phyloP scores from a whole-genome alignment of 2,113 vertebrate species.

The Albula glossodonta region DNA sequence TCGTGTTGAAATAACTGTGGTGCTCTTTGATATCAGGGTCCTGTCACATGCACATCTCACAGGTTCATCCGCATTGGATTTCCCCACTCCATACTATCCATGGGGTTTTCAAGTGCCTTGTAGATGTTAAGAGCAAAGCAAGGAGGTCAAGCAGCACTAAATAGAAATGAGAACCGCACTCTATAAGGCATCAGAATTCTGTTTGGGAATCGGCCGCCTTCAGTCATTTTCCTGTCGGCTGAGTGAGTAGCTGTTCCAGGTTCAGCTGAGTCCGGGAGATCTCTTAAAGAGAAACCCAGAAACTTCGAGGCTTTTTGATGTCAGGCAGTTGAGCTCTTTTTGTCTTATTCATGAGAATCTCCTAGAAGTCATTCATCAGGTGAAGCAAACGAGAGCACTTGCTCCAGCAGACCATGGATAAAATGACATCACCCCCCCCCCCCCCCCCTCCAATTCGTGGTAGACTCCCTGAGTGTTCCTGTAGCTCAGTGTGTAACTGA shows the following conservation, averaged over 20 bases:
- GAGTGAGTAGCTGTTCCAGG: not conserved
- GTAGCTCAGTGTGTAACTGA: too few species aligned
- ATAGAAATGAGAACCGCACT: not conserved
- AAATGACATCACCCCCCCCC: too few species aligned
- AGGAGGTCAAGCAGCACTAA: slow-evolving; percentile 13
- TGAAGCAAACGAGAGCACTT: too few species aligned
- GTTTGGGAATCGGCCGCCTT: not conserved
- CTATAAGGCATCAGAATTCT: not conserved
- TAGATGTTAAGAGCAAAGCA: slow-evolving; percentile 36
- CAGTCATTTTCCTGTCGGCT: not conserved
- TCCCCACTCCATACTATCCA: not conserved
- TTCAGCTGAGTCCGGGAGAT: not conserved
- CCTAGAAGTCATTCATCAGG: not conserved
- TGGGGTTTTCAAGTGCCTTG: not conserved
- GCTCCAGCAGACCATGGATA: too few species aligned
- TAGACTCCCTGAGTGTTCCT: too few species aligned
- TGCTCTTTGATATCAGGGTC: not conserved
- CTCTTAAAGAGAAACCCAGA: not conserved
- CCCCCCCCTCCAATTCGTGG: too few species aligned
- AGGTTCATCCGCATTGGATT: not conserved
- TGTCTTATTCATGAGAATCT: not conserved
- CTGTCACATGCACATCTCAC: not conserved
- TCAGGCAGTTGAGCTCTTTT: not conserved
- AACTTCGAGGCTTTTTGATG: not conserved
- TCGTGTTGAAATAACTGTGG: not conserved